Evolutionary conservation across 2,888 invertebrate species (phyloP).

Genomic region (Labia minor): DNA sequence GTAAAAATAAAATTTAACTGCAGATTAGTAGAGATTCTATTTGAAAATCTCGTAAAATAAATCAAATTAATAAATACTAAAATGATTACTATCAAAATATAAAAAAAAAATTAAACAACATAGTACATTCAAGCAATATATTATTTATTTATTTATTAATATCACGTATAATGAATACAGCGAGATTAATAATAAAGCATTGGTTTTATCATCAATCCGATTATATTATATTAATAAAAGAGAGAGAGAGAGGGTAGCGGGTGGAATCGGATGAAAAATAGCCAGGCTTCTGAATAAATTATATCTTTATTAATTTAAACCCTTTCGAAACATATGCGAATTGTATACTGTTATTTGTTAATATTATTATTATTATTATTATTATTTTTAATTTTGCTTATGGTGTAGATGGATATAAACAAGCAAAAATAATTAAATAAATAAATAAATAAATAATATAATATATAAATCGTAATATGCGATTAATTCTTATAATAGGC

Average conservation of each 20-base stretch:
- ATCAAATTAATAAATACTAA: not conserved
- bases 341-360: not conserved
- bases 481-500: not conserved
- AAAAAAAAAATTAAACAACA: not conserved
- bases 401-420: no score
- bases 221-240: conserved; percentile 1
- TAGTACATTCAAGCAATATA: no score
- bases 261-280: not conserved
- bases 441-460: no score
- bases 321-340: not conserved
- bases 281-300: not conserved
- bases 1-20: no score
- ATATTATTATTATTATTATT: no score
- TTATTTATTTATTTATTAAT: no score
- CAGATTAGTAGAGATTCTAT: no score
- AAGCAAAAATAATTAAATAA: not conserved
- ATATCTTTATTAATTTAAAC: conserved; percentile 13
- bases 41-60: no score
- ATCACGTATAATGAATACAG: no score
- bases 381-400: no score
- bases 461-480: not conserved
- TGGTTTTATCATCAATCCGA: not conserved
- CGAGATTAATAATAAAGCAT: not conserved
- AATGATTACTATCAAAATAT: not conserved
- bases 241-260: no score